These are phyloP conservation scores for Acrocephalus scirpaceus DNA, from an alignment of 2,797 vertebrate species.

Conservation along the genomic window DNA sequence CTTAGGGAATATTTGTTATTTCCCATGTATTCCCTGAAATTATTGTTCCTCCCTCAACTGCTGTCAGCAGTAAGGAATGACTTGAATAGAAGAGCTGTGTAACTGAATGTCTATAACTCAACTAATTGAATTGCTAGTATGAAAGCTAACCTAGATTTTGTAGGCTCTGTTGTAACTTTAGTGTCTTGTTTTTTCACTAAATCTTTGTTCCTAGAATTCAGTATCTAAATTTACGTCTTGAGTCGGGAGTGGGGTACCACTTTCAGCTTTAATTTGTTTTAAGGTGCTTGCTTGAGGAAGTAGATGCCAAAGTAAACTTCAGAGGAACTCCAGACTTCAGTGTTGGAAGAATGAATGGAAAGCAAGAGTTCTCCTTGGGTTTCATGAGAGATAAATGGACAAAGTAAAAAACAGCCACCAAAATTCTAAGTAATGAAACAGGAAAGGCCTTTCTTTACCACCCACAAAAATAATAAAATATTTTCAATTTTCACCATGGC, in stretches of 20 bases:
- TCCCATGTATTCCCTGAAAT: conserved; percentile 53
- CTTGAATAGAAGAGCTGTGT: conserved; percentile 70
- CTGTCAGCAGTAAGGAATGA: conserved; percentile 60
- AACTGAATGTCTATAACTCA: conserved; percentile 69
- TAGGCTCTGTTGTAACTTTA: conserved; percentile 69
- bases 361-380: conserved; percentile 41
- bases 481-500: background rate
- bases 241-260: conserved; percentile 63
- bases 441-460: conserved; percentile 15
- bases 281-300: conserved; percentile 72
- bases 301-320: conserved; percentile 69
- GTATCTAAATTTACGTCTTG: conserved; percentile 47
- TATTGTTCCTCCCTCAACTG: conserved; percentile 56
- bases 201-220: conserved; percentile 64
- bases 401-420: conserved; percentile 15
- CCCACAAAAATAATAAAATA: background rate
- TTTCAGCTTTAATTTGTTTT: conserved; percentile 59
- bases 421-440: conserved; percentile 5
- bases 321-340: conserved; percentile 52
- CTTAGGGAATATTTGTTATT: conserved; percentile 63
- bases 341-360: conserved; percentile 33
- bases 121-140: conserved; percentile 65
- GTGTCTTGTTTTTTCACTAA: conserved; percentile 68
- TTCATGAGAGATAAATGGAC: conserved; percentile 62
- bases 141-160: conserved; percentile 71